Evolutionary conservation across 2,888 invertebrate species (phyloP), one percentile per base, ranked within the genome.

Genomic region (Chrysodeixis includens): DNA sequence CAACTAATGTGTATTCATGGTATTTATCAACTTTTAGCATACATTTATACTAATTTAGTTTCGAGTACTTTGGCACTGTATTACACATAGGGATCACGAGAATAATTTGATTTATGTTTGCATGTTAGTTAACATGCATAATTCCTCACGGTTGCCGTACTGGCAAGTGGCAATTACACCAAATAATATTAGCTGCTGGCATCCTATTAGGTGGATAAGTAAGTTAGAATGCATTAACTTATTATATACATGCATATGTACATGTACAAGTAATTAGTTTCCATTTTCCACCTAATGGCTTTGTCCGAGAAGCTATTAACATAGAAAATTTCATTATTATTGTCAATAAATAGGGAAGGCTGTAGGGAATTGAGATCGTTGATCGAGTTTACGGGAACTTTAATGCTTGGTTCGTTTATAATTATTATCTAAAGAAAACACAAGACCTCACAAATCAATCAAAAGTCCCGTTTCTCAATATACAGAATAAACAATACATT

Each of bases 11-110:
- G 52, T 1, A 57, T 49, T 46, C n/a, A n/a, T n/a, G n/a, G n/a
- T n/a, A n/a, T n/a, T n/a, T 44, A 53, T 46, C 16, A 54, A 62
- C 16, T 58, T 56, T 46, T n/a, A 53, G 18, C 46, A 55, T 55
- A 46, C 52, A 70, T 69, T 69, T 40, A 46, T 51, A 35, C 10
- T 12, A 56, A 56, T 62, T 26, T 56, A 44, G 40, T 44, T 26
- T 71, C 71, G 49, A 71, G 71, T 56, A 26, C 76, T 63, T 75
- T 75, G 71, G 71, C 76, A 70, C 35, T n/a, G n/a, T n/a, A n/a
- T n/a, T n/a, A n/a, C n/a, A n/a, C n/a, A n/a, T n/a, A 35, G 18
- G 20, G 53, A 54, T 62, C 54, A 51, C 18, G 26, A 10, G 14
- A 49, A n/a, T 30, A 30, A 53, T 62, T 32, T 63, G 46, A 75